phyloP scores from a whole-genome alignment of 1,140 invertebrate species.

The Scaptomyza hsui region DNA sequence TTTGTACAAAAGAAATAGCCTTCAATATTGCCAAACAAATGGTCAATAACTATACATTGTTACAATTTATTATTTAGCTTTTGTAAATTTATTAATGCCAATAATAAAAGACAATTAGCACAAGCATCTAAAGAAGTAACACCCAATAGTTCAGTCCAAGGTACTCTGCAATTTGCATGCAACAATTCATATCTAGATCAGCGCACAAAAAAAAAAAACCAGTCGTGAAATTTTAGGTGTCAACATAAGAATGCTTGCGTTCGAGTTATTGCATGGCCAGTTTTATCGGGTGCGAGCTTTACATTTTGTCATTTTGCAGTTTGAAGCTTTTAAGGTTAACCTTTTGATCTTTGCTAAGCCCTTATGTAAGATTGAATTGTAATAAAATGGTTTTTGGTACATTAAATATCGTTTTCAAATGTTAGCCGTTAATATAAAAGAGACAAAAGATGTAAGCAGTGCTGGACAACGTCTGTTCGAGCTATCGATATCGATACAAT shows the following conservation, averaged over 20 bases:
- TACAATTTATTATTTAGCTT: constrained; percentile 43
- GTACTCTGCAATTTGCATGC: constrained; percentile 32
- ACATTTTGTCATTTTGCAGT: too few species aligned
- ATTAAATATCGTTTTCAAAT: too few species aligned
- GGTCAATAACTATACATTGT: constrained; percentile 39
- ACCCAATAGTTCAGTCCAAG: constrained; percentile 24
- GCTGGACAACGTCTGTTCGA: constrained; percentile 8
- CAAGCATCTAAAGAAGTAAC: constrained; percentile 28
- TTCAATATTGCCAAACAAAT: constrained; percentile 53
- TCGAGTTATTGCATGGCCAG: too few species aligned
- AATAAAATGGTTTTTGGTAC: too few species aligned
- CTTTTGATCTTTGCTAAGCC: too few species aligned
- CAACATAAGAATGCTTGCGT: neutral
- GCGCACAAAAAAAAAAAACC: constrained; percentile 8
- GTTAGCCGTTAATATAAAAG: neutral
- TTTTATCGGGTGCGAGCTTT: too few species aligned
- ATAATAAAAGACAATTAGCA: constrained; percentile 71
- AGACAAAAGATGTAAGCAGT: neutral
- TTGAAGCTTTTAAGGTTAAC: too few species aligned
- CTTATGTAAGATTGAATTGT: too few species aligned
- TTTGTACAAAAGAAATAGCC: constrained; percentile 62
- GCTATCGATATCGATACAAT: constrained; percentile 20
- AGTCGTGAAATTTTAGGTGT: constrained; percentile 15
- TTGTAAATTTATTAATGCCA: constrained; percentile 54
- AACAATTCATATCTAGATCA: constrained; percentile 7